Evolutionary conservation across 2,888 invertebrate genomes (phyloP).

Genomic region (Beris morrisii): DNA sequence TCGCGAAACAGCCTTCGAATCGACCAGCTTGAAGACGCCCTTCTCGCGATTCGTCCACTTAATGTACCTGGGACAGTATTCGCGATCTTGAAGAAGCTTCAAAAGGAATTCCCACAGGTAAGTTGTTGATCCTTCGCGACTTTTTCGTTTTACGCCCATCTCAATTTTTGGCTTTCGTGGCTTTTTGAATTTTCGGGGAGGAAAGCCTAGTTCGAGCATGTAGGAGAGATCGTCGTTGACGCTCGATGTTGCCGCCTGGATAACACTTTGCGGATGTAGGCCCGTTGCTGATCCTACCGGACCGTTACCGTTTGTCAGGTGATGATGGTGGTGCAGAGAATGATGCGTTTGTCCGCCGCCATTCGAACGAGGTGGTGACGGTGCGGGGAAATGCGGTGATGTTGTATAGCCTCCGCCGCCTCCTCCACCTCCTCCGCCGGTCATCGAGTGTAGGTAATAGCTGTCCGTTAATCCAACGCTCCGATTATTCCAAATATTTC

Average conservation of each 20-base stretch:
- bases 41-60: slow-evolving; percentile 99
- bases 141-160: slow-evolving; percentile 86
- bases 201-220: slow-evolving; percentile 73
- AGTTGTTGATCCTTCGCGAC: slow-evolving; percentile 94
- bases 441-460: slow-evolving; percentile 54
- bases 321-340: slow-evolving; percentile 48
- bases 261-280: slow-evolving; percentile 53
- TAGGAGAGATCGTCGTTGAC: slow-evolving; percentile 87
- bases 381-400: slow-evolving; percentile 55
- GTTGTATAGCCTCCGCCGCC: slow-evolving; percentile 41
- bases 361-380: slow-evolving; percentile 49
- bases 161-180: slow-evolving; percentile 80
- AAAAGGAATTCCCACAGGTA: slow-evolving; percentile 99
- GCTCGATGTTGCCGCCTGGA: slow-evolving; percentile 79
- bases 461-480: slow-evolving; percentile 63
- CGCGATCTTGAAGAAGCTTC: slow-evolving; percentile 93
- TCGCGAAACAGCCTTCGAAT: slow-evolving; percentile 97
- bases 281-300: slow-evolving; percentile 33
- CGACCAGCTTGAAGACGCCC: slow-evolving; percentile 98
- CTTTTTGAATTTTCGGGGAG: slow-evolving; percentile 78
- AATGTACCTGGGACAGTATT: slow-evolving; percentile 98
- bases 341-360: slow-evolving; percentile 56
- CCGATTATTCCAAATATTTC: slow-evolving; percentile 56
- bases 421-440: slow-evolving; percentile 43
- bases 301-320: slow-evolving; percentile 40